Base-by-base conservation (phyloP, 2,113 vertebrate genomes). In the Butorides virescens region DNA sequence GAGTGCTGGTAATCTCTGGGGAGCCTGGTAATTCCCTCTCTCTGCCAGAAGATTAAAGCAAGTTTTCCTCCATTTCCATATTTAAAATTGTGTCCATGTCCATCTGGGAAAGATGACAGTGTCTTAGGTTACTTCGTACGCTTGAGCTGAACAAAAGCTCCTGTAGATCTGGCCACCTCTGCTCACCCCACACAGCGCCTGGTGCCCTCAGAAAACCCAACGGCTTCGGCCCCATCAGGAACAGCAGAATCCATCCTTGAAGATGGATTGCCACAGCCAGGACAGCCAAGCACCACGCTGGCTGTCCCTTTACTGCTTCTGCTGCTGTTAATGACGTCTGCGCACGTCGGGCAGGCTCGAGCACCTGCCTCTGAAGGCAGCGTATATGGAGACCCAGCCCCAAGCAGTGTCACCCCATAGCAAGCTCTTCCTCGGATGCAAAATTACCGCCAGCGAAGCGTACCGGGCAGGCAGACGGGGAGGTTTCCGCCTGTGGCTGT, bases 311-410 rank as follows among this genome's bases (percentile, higher is more conserved):
- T 49, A n/a, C n/a, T 20, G 46, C 32, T 50, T 21, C 66, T 94
- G 50, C 52, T 72, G 56, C 65, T 73, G 66, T 1, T 37, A 5
- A 5, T 7, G 11, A 0, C 8, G 2, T 0, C 42, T 1, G 0
- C 0, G 0, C 11, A 39, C 7, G 7, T 11, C 0, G 2, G 30
- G 32, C 50, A 44, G 49, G 68, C 11, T 21, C 37, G 68, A 88
- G 44, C 56, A 11, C 46, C 47, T 55, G 47, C 59, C 66, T 37
- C 49, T 21, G 44, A 7, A 44, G 50, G 72, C 7, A 44, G 26
- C 1, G 1, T 5, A 7, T 3, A 2, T 20, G 47, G 29, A 74
- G 5, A 26, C 6, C 52, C 67, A 11, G 30, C 7, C 9, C 15
- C 19, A 34, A 49, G 66, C 73, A 52, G 27, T 1, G 0, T 23